A percentile compares a stretch with the other conserved stretches of the same genome.
These are phyloP conservation scores for Tapera naevia DNA, from an alignment of 2,797 vertebrate species.

Conservation along the genomic window DNA sequence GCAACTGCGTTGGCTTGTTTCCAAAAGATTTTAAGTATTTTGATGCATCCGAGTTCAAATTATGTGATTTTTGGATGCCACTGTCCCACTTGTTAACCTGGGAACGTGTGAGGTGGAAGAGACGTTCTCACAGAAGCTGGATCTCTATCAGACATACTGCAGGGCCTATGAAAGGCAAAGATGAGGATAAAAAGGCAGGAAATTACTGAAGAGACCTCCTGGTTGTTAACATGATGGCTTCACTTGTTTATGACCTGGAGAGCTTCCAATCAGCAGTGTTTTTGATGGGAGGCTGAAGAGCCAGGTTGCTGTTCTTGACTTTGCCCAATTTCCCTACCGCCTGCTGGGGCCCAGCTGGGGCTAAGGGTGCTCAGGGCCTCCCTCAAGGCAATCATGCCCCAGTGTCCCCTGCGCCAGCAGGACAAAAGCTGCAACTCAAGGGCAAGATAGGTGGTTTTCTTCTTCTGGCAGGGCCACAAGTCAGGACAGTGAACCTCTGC, in stretches of 20 bases:
- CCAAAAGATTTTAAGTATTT: not conserved
- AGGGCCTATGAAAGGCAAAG: not conserved
- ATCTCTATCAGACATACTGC: not conserved
- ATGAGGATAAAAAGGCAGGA: not conserved
- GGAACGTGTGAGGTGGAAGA: rapidly evolving
- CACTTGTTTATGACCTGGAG: not conserved
- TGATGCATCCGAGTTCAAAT: not conserved
- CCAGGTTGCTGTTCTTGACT: not conserved
- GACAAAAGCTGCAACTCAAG: not conserved
- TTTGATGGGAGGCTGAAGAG: not conserved
- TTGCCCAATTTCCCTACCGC: rapidly evolving
- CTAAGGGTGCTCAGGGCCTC: not conserved
- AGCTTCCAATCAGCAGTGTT: not conserved
- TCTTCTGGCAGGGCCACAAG: not conserved
- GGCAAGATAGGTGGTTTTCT: not conserved
- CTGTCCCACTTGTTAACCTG: rapidly evolving
- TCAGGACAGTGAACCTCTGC: not conserved
- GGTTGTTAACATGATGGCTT: not conserved
- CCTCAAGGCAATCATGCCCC: rapidly evolving
- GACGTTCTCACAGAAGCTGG: rapidly evolving
- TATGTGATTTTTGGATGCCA: not conserved
- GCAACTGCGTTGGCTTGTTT: not conserved
- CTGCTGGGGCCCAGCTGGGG: not conserved
- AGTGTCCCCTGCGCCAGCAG: not conserved
- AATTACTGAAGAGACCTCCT: not conserved